phyloP scores from a whole-genome alignment of 2,113 vertebrate species.

The Syngnathus floridae region DNA sequence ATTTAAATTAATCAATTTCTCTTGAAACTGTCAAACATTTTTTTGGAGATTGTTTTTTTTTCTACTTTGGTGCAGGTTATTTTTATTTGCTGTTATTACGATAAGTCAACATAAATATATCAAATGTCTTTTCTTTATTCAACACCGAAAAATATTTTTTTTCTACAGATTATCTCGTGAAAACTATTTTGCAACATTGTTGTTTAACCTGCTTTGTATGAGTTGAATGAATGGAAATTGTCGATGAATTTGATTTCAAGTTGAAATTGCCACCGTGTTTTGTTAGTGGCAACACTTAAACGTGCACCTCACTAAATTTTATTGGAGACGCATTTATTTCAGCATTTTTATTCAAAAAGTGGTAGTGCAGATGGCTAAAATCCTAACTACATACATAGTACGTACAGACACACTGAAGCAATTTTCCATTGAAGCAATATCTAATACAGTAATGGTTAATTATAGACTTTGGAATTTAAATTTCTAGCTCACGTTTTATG shows the following conservation, averaged over 20 bases:
- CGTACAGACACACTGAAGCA: no score
- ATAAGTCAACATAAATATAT: slow-evolving; percentile 31
- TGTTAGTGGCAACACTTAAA: neutral
- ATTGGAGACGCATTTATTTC: neutral
- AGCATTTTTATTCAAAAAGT: neutral
- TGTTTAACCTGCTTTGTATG: neutral
- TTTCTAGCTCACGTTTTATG: neutral
- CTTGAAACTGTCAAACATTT: neutral
- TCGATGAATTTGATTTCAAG: neutral
- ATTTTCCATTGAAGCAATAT: neutral
- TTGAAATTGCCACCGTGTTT: neutral
- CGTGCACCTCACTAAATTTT: neutral
- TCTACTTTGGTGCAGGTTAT: slow-evolving; percentile 34
- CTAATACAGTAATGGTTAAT: neutral
- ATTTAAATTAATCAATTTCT: neutral
- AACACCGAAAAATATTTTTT: slow-evolving; percentile 16
- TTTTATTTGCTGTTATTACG: slow-evolving; percentile 27
- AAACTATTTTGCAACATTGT: slow-evolving; percentile 24
- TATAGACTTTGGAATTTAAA: neutral
- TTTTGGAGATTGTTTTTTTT: neutral
- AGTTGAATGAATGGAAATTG: neutral
- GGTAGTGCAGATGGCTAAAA: neutral
- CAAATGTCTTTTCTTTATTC: slow-evolving; percentile 47
- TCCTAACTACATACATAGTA: neutral
- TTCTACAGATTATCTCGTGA: slow-evolving; percentile 17